Conservation (phyloP, 30 jellyfish, hydroid and myxozoan species). For the Pelagia noctiluca region DNA sequence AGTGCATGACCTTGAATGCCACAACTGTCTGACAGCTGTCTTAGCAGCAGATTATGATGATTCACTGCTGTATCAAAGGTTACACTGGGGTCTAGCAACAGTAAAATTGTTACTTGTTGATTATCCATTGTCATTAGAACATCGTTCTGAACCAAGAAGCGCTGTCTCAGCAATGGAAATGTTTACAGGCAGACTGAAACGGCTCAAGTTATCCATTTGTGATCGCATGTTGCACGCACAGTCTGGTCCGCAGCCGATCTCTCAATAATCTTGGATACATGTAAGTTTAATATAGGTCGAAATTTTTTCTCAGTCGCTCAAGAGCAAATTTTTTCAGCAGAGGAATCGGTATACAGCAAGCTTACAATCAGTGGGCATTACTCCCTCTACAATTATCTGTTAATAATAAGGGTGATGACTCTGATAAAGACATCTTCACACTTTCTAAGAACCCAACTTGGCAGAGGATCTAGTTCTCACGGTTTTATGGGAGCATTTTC, state of each 20-base stretch:
- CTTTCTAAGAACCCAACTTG: conserved; percentile 56
- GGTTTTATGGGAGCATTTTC: conserved; percentile 42
- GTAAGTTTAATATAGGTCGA: conserved; percentile 28
- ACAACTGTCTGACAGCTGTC: conserved; percentile 43
- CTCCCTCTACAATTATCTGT: conserved; percentile 56
- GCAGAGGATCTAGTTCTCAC: conserved; percentile 52
- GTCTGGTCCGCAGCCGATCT: background rate
- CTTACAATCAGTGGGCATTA: conserved; percentile 47
- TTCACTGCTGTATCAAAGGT: conserved; percentile 22
- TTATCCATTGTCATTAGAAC: conserved; percentile 47
- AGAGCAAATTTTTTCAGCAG: conserved; percentile 42
- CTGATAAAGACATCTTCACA: conserved; percentile 53
- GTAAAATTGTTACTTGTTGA: conserved; percentile 9
- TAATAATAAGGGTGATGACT: conserved; percentile 54
- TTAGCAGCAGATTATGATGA: conserved; percentile 7
- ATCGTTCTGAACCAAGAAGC: conserved; percentile 42
- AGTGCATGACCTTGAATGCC: conserved; percentile 39
- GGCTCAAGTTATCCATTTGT: conserved; percentile 32
- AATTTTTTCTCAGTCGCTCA: conserved; percentile 15
- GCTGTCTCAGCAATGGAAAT: conserved; percentile 28
- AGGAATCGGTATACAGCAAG: conserved; percentile 52
- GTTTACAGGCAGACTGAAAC: conserved; percentile 39
- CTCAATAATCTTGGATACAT: conserved; percentile 7
- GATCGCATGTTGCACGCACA: conserved; percentile 9
- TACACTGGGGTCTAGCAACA: conserved; percentile 30